Conservation (phyloP, 2,113 vertebrate species). For the Pterocles burchelli region DNA sequence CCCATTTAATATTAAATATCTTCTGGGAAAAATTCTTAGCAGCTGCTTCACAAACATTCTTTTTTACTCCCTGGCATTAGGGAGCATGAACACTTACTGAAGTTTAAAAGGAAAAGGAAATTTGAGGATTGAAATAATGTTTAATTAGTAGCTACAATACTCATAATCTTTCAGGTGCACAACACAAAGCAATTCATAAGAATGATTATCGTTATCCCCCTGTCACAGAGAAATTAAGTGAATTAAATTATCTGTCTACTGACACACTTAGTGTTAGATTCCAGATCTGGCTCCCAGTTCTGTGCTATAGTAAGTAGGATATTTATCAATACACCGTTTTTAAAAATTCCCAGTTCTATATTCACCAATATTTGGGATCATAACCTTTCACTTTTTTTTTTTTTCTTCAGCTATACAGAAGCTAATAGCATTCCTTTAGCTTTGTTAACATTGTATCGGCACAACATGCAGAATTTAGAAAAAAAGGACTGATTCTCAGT, state of each 20-base stretch:
- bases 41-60: neutral
- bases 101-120: slow-evolving; percentile 13
- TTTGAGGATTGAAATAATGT: slow-evolving; percentile 24
- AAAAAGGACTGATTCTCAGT: neutral
- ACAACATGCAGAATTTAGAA: neutral
- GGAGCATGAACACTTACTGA: neutral
- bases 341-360: neutral
- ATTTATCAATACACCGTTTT: neutral
- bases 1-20: neutral
- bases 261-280: neutral
- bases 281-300: neutral
- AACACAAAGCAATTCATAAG: neutral
- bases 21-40: slow-evolving; percentile 9
- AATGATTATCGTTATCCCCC: neutral
- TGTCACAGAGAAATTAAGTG: slow-evolving; percentile 3
- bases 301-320: neutral
- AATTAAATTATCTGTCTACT: slow-evolving; percentile 1
- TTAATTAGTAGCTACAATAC: slow-evolving; percentile 15
- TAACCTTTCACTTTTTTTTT: neutral
- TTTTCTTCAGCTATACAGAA: neutral
- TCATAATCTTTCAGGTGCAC: neutral
- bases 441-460: neutral
- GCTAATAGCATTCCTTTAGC: neutral
- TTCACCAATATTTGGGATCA: neutral
- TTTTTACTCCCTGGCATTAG: neutral